phyloP scores from a whole-genome alignment of 2,113 vertebrate genomes.

The Prolemur simus region DNA sequence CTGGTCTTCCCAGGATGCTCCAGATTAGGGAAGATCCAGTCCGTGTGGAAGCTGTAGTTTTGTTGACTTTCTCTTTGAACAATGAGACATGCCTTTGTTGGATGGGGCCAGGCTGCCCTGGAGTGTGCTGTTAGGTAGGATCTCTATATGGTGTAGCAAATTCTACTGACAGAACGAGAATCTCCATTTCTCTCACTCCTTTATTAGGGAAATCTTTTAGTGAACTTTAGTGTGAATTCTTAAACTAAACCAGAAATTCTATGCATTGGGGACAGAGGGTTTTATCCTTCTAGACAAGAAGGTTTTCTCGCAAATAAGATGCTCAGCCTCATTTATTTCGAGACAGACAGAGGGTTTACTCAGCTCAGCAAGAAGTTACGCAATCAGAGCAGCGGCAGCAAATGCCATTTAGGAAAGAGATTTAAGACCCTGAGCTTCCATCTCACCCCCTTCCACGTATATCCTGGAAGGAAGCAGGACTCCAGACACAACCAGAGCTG shows the following conservation, averaged over 20 bases:
- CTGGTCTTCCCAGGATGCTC: background rate
- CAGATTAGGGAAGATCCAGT: background rate
- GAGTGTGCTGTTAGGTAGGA: no score
- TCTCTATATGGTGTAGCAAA: background rate
- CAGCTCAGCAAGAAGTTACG: background rate
- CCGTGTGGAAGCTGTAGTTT: background rate
- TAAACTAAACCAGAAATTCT: background rate
- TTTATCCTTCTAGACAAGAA: background rate
- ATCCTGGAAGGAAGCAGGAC: background rate
- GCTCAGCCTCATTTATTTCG: background rate
- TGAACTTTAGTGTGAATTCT: background rate
- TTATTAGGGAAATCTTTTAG: background rate
- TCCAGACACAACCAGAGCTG: background rate
- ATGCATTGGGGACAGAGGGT: background rate
- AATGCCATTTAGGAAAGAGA: background rate
- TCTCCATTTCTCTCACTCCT: background rate
- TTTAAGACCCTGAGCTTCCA: no score
- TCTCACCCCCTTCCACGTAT: background rate
- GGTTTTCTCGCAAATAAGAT: background rate
- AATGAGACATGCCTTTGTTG: background rate
- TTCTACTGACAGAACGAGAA: background rate
- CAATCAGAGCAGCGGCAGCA: background rate
- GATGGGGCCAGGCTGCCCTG: accelerated
- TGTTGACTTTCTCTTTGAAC: background rate
- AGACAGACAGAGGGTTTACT: background rate